Percentiles rank a stretch among this genome's conserved stretches.
These are phyloP conservation scores for Equus przewalskii DNA, from an alignment of 2,113 vertebrate genomes.

Conservation along the genomic window DNA sequence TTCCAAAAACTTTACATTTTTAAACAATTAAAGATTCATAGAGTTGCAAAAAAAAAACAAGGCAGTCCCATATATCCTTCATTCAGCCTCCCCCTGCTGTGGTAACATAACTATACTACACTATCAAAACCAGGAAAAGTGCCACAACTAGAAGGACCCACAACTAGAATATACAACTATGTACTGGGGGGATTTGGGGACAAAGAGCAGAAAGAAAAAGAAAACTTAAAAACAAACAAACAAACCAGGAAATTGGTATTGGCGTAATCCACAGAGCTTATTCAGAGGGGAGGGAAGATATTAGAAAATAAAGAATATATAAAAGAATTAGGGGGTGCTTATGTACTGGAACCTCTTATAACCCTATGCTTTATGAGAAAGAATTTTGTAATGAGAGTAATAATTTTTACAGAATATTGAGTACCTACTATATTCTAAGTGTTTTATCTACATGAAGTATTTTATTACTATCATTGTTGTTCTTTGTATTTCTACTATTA, in stretches of 20 bases:
- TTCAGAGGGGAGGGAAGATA: neutral
- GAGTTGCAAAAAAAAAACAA: neutral
- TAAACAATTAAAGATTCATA: neutral
- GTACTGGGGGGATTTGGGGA: no score
- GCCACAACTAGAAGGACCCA: no score
- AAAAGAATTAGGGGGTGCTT: neutral
- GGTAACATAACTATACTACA: neutral
- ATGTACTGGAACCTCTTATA: neutral
- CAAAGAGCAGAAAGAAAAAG: no score
- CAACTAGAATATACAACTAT: no score
- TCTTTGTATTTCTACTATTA: slow-evolving; percentile 40
- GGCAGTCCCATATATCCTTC: neutral
- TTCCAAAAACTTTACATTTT: neutral
- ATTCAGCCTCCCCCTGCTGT: neutral
- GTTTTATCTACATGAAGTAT: slow-evolving; percentile 11
- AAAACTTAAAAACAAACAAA: neutral
- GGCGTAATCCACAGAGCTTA: neutral
- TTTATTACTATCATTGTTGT: slow-evolving; percentile 35
- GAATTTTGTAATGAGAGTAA: neutral
- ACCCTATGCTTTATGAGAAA: neutral
- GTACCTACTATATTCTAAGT: neutral
- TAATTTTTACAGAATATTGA: slow-evolving; percentile 46
- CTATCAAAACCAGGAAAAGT: neutral
- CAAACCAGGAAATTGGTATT: neutral
- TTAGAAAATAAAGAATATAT: slow-evolving; percentile 1